Base-by-base conservation (phyloP, 2,797 vertebrate genomes). In the Notolepis coatsorum region DNA sequence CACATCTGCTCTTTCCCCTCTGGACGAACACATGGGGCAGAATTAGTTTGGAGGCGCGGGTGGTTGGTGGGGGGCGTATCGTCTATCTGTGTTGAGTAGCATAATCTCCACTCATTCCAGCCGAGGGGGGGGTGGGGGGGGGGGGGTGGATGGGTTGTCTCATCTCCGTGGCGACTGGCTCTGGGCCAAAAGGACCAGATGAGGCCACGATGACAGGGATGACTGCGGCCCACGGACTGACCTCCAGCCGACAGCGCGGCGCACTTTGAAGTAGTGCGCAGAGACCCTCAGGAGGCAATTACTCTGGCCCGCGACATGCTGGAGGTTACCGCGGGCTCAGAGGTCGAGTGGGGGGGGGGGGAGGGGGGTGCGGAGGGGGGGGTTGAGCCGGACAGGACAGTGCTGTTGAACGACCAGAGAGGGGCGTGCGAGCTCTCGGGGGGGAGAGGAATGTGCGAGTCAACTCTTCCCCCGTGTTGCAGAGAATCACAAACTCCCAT, bases 201-300 rank as follows among this genome's bases (percentile, higher is more conserved):
- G 31, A 55, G 12, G 38, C 43, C 49, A 3, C 4, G 65, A 65
- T 65, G 62, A 65, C 21, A 4, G 25, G 33, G 58, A 20, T 41
- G 47, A 56, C 63, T 31, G 48, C 57, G 66, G 75, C 51, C 77
- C 45, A 43, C 43, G 59, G 42, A 68, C 68, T 75, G 73, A 77
- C 75, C 80, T 61, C 75, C 66, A 79, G 82, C 78, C 71, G 61
- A 46, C 61, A 70, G 37, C 62, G 43, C 58, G 31, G 9, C 47
- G 20, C 27, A 10, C 69, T 63, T 20, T 69, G 58, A 80, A 72
- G 66, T 69, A 64, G 74, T 65, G 72, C 55, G 54, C 50, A 46
- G 31, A 69, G 18, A 23, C 33, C 62, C 68, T 77, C 65, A 60
- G 53, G 59, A 72, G 65, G 61, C 59, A 74, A 71, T 74, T 72